A percentile compares a stretch with the other conserved stretches of the same genome.
These are phyloP conservation scores for Andrena chrysosceles DNA, from an alignment of 2,888 invertebrate species.

Conservation along the genomic window DNA sequence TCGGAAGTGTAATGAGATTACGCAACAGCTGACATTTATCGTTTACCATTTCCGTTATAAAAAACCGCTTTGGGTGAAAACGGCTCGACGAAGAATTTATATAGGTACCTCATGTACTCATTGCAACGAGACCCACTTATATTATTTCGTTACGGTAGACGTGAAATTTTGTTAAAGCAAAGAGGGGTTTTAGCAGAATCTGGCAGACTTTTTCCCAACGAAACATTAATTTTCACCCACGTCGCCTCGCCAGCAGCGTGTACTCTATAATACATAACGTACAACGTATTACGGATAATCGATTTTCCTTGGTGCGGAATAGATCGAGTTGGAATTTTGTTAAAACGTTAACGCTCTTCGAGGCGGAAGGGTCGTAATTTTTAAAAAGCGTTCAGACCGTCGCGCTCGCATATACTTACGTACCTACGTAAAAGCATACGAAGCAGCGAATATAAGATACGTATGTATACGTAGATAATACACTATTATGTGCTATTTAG, in stretches of 20 bases:
- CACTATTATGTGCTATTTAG: too few relatives aligned
- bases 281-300: slow-evolving; percentile 36
- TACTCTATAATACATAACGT: neutral
- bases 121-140: neutral
- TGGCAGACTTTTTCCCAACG: neutral
- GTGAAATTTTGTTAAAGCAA: slow-evolving; percentile 20
- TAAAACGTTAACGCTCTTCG: slow-evolving; percentile 34
- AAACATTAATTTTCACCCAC: slow-evolving; percentile 25
- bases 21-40: neutral
- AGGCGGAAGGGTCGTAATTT: slow-evolving; percentile 44
- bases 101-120: neutral
- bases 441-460: too few relatives aligned
- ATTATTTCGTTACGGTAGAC: neutral
- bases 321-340: slow-evolving; percentile 24
- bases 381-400: slow-evolving; percentile 19
- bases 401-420: neutral
- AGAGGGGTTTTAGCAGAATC: neutral
- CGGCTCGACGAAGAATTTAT: too few relatives aligned
- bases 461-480: too few relatives aligned
- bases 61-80: neutral
- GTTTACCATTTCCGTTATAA: slow-evolving; percentile 7
- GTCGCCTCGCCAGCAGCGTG: neutral
- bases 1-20: slow-evolving; percentile 14
- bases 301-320: slow-evolving; percentile 27
- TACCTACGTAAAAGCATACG: too few relatives aligned